phyloP scores from a whole-genome alignment of 2,113 vertebrate genomes.

The Pangasianodon hypophthalmus region DNA sequence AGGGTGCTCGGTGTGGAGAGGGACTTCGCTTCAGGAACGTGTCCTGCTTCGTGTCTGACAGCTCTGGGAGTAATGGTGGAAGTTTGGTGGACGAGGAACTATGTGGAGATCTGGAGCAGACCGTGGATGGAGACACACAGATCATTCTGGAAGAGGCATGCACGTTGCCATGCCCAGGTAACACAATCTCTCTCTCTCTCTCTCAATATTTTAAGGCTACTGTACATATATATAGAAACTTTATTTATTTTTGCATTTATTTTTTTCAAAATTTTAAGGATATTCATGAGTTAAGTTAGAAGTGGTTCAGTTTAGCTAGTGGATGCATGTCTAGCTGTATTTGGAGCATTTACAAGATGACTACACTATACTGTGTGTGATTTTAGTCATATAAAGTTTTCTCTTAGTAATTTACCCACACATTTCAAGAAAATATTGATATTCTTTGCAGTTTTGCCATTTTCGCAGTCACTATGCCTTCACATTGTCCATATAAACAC shows the following conservation, averaged over 20 bases:
- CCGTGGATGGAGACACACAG: constrained; percentile 80
- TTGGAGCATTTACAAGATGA: not conserved
- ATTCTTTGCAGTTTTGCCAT: not conserved
- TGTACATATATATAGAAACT: no score
- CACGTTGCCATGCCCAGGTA: constrained; percentile 93
- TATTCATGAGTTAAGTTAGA: not conserved
- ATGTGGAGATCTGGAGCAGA: constrained; percentile 84
- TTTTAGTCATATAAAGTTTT: not conserved
- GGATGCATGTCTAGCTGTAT: not conserved
- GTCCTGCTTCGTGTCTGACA: constrained; percentile 92
- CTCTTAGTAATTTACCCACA: not conserved
- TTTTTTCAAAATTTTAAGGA: not conserved
- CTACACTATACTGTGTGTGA: not conserved
- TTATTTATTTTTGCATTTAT: not conserved
- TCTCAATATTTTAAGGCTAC: not conserved
- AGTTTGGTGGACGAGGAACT: constrained; percentile 90
- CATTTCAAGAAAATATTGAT: not conserved
- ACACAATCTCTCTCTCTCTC: not conserved
- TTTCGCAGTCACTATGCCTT: not conserved
- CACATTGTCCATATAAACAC: not conserved
- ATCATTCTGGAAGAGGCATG: constrained; percentile 85
- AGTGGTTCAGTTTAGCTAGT: not conserved
- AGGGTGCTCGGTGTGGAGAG: constrained; percentile 88
- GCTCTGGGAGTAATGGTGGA: constrained; percentile 75
- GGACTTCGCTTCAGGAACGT: constrained; percentile 87